Evolutionary conservation across 1,140 invertebrate genomes (phyloP).

Genomic region (Sitobion miscanthi): DNA sequence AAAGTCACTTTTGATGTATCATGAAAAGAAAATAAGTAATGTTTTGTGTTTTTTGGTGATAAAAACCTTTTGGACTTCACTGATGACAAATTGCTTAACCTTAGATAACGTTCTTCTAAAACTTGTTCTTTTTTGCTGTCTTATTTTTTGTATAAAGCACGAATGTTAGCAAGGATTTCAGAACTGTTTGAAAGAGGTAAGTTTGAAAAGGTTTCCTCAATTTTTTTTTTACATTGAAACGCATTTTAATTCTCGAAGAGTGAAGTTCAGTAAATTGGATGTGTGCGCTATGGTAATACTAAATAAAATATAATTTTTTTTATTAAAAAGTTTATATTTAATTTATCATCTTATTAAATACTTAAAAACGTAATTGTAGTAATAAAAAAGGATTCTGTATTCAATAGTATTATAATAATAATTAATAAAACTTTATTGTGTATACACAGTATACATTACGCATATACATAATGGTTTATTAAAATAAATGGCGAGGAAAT

Average conservation of each 20-base stretch:
- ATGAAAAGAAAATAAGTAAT: not conserved
- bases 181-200: constrained; percentile 7
- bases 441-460: not conserved
- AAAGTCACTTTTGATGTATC: constrained; percentile 30
- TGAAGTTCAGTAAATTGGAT: constrained; percentile 13
- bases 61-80: not conserved
- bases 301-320: not conserved
- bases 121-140: not conserved
- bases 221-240: not conserved
- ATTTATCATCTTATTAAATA: not conserved
- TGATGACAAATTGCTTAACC: constrained; percentile 3
- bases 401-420: not conserved
- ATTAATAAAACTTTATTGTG: not conserved
- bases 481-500: not conserved
- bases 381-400: not conserved
- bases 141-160: not conserved
- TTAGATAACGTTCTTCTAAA: not conserved
- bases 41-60: not conserved
- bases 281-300: not conserved
- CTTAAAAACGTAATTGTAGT: not conserved
- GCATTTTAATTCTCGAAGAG: not conserved
- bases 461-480: not conserved
- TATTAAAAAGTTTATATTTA: not conserved
- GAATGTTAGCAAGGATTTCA: not conserved
- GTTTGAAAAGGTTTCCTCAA: not conserved